A percentile compares a stretch with the other conserved stretches of the same genome.
Evolutionary conservation across 2,888 invertebrate species (phyloP).

Genomic region (Coronaproctus castanopsis): DNA sequence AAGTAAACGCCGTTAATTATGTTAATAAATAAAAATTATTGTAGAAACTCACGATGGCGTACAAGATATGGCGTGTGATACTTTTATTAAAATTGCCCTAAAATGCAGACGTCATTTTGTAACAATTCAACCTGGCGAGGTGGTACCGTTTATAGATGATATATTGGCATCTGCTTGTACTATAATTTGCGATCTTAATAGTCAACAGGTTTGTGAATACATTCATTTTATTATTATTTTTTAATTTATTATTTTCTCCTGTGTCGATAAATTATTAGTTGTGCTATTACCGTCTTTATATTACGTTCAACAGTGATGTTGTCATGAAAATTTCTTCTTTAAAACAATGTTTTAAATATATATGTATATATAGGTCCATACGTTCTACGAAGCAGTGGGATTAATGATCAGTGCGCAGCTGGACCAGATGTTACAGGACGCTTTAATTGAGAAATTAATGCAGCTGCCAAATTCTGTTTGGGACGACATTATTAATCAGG

Average conservation of each 20-base stretch:
- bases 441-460: constrained; percentile 94
- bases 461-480: constrained; percentile 89
- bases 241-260: background rate
- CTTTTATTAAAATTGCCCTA: constrained; percentile 97
- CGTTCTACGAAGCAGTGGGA: constrained; percentile 98
- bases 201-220: constrained; percentile 55
- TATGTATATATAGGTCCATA: constrained; percentile 49
- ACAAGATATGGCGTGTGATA: constrained; percentile 99
- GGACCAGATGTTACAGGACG: constrained; percentile 76
- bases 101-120: constrained; percentile 98
- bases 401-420: constrained; percentile 95
- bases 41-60: constrained; percentile 96
- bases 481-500: constrained; percentile 95
- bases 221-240: background rate
- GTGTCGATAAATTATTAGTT: background rate
- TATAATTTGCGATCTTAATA: constrained; percentile 96
- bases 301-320: background rate
- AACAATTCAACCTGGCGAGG: constrained; percentile 84
- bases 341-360: too few species aligned
- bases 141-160: constrained; percentile 95
- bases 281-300: background rate
- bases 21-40: too few species aligned
- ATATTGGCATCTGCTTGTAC: constrained; percentile 87
- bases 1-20: too few species aligned
- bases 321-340: background rate